Conservation (phyloP, 2,888 invertebrate species). For the Trilocha varians region DNA sequence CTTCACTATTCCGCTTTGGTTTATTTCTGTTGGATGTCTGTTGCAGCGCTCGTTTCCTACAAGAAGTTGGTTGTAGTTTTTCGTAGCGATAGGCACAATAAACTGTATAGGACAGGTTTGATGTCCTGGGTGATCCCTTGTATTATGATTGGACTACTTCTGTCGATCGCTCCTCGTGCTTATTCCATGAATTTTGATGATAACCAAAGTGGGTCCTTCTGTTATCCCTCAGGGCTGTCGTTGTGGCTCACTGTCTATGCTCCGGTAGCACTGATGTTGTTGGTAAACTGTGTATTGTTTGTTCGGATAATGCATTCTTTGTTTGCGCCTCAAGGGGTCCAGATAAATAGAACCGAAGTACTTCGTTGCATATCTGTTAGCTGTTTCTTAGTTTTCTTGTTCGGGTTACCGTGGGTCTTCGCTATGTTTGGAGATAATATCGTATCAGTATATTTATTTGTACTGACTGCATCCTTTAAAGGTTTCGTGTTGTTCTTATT, state of each 20-base stretch:
- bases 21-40: conserved; percentile 82
- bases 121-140: conserved; percentile 77
- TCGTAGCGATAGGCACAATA: conserved; percentile 71
- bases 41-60: conserved; percentile 79
- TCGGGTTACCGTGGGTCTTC: conserved; percentile 76
- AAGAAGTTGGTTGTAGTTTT: conserved; percentile 77
- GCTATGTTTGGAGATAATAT: conserved; percentile 61
- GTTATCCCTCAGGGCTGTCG: conserved; percentile 69
- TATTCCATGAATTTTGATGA: conserved; percentile 58
- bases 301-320: conserved; percentile 70
- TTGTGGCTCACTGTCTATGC: conserved; percentile 70
- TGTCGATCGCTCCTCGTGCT: conserved; percentile 50
- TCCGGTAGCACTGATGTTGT: conserved; percentile 66
- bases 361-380: conserved; percentile 72
- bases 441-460: conserved; percentile 71
- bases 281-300: conserved; percentile 73
- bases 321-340: conserved; percentile 61
- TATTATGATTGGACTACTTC: conserved; percentile 65
- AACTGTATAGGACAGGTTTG: conserved; percentile 74
- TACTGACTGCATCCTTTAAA: conserved; percentile 69
- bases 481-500: conserved; percentile 76
- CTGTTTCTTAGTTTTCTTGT: conserved; percentile 72
- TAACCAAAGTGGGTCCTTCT: conserved; percentile 53
- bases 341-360: conserved; percentile 64
- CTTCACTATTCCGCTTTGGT: conserved; percentile 78